Evolutionary conservation across 2,113 vertebrate genomes (phyloP).

Genomic region (Penelope pileata): DNA sequence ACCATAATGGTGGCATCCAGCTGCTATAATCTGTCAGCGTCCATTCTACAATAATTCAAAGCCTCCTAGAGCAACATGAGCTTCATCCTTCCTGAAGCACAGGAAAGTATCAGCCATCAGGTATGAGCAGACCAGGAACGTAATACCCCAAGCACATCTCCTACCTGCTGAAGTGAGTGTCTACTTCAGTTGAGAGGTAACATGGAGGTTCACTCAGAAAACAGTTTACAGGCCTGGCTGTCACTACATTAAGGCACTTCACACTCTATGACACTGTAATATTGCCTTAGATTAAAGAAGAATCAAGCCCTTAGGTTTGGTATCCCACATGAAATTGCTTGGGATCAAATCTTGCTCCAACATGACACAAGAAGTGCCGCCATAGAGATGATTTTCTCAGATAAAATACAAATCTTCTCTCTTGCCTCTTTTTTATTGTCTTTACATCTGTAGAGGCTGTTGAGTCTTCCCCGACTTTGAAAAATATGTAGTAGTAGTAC

Average conservation of each 20-base stretch:
- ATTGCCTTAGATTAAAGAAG: not conserved
- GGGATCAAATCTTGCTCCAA: not conserved
- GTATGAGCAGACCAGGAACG: not conserved
- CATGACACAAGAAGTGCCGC: not conserved
- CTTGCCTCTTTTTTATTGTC: not conserved
- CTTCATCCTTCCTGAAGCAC: not conserved
- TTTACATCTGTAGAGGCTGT: not conserved
- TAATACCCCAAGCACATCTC: not conserved
- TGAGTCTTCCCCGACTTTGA: not conserved
- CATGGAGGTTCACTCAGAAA: not conserved
- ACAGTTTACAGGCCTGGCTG: not conserved
- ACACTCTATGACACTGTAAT: not conserved
- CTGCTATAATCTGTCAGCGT: not conserved
- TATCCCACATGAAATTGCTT: not conserved
- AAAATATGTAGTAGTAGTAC: not conserved
- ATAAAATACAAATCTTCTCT: not conserved
- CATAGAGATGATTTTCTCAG: not conserved
- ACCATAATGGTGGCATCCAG: not conserved
- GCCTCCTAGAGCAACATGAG: not conserved
- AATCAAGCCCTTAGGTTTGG: not conserved
- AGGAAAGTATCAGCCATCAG: not conserved
- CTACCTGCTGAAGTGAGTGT: not conserved
- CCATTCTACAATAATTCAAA: not conserved
- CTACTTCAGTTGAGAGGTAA: not conserved
- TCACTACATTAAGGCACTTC: not conserved